Base-by-base conservation (phyloP, 2,888 invertebrate genomes). In the Ptychoptera contaminata region DNA sequence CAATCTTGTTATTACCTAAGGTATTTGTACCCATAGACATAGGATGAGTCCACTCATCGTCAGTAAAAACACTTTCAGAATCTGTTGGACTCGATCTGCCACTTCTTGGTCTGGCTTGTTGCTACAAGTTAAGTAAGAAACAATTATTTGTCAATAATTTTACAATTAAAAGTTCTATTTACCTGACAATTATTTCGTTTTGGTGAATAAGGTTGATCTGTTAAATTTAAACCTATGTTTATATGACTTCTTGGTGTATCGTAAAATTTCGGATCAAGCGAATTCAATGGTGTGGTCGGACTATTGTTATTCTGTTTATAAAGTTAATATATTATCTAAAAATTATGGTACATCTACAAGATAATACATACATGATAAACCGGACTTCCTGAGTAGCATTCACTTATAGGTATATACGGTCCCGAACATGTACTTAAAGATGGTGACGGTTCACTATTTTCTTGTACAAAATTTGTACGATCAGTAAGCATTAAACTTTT, bases 321-420 rank as follows among this genome's bases (percentile, higher is more conserved):
- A 10, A 44, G 16, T 9, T 23, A 23, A 23, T 23, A 23, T 23
- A 5, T 23, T 23, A 23, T 5, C 3, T 5, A 23, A 23, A 23
- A 23, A 23, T 23, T n/a, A n/a, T n/a, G n/a, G n/a, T n/a, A n/a
- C n/a, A 23, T 23, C 9, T 6, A 23, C 8, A 32, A 5, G 4
- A 23, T 23, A 7, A 23, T 7, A 7, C 23, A 44, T 53, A 58
- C 59, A 52, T 56, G 49, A 46, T 61, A 58, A 42, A 62, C 60
- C 5, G 77, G 71, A 41, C 74, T 76, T 42, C 92, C 92, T 31
- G 91, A 87, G 54, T 86, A 82, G 62, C 92, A 92, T 65, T 92
- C 91, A 44, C 87, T 90, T 53, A 92, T 87, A 8, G 88, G 85
- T 65, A 92, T 91, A 62, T 92, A 92, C 0, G 88, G 86, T 16